Conservation (phyloP, 2,797 vertebrate species). For the Dicrostonyx torquatus region DNA sequence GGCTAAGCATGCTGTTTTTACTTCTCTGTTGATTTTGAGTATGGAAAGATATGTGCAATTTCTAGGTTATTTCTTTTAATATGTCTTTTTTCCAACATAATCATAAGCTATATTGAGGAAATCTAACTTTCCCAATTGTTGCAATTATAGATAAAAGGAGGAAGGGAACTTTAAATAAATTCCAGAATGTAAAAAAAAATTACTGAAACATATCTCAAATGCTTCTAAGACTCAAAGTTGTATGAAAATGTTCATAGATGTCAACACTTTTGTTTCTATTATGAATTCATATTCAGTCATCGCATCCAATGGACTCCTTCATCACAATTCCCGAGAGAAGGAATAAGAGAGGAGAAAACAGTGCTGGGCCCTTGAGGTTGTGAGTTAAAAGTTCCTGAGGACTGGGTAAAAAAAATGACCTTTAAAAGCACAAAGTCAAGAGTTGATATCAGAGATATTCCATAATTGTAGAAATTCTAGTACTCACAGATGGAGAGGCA, state of each 20-base stretch:
- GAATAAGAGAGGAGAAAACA: background rate
- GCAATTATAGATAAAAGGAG: background rate
- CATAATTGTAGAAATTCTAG: background rate
- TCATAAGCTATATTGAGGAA: background rate
- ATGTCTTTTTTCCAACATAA: background rate
- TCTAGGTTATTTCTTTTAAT: background rate
- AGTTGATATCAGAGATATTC: background rate
- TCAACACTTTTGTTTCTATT: background rate
- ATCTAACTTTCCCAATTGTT: background rate
- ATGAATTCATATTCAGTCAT: background rate
- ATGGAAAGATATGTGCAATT: background rate
- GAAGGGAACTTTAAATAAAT: background rate
- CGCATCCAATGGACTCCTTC: background rate
- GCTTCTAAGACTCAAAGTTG: background rate
- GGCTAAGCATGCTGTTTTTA: background rate
- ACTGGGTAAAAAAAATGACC: background rate
- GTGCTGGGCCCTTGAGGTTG: background rate
- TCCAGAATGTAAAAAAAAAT: background rate
- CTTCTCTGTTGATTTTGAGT: background rate
- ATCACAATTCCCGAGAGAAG: background rate
- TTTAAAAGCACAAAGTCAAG: background rate
- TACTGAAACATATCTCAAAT: background rate
- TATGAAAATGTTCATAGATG: background rate
- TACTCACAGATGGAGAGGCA: too few relatives aligned
- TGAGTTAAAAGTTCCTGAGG: background rate